Evolutionary conservation across 2,888 invertebrate genomes (phyloP), one percentile per base, ranked within the genome.

Genomic region (Cacoxenus indagator): DNA sequence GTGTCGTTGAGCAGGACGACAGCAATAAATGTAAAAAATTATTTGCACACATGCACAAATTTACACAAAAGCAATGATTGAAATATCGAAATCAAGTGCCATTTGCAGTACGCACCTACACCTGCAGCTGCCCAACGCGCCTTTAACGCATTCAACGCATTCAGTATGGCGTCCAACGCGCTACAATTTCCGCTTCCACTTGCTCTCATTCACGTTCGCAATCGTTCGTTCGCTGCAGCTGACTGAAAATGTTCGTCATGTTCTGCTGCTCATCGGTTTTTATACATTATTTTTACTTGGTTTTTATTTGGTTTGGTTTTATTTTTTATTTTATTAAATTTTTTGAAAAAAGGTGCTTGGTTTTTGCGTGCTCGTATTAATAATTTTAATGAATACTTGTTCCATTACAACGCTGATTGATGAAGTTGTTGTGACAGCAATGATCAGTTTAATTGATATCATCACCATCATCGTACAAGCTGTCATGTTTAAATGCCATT

Each of bases 31-130:
- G 61, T 11, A 45, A 37, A 37, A 45, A 45, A 62, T 14, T 62
- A 19, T 43, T 45, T 62, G 43, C 22, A 62, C 26, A 24, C 1
- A 43, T 14, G 37, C n/a, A n/a, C 24, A 62, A 24, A 62, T 62
- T 43, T 62, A 24, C 31, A 45, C 45, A 62, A 62, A 62, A 62
- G 61, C 81, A 80, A 67, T 81, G 80, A 81, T 81, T 81, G 80
- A 82, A 82, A 80, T 79, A 80, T 80, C 76, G 83, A 81, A 81
- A 82, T 81, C 83, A 77, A 81, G 81, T 77, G 76, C 75, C 75
- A 78, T 76, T 79, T 77, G 73, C 78, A 77, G 73, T 43, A 55
- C 71, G 67, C 17, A n/a, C 14, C 17, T 27, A 14, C n/a, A 22
- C 4, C 37, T 43, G 61, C 61, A 61, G 9, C 24, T 14, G 22